Conservation (phyloP, 1,140 invertebrate species). For the Pentalonia nigronervosa region DNA sequence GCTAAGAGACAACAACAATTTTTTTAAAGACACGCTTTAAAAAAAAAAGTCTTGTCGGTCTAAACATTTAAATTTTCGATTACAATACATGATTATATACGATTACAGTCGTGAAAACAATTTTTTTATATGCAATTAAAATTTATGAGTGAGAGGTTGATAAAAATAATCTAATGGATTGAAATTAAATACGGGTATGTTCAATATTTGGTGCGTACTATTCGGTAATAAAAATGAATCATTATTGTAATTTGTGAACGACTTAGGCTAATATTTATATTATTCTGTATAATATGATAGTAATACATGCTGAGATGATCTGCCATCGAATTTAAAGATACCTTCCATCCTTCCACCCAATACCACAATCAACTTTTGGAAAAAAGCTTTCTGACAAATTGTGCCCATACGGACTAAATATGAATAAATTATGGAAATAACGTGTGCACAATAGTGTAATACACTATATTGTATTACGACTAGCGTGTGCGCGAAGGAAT, state of each 20-base stretch:
- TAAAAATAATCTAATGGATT: too few species aligned
- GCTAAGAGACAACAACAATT: not conserved
- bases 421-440: constrained; percentile 1
- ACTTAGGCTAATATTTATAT: not conserved
- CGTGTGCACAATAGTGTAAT: not conserved
- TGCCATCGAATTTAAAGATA: not conserved
- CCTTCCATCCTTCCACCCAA: not conserved
- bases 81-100: not conserved
- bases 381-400: not conserved
- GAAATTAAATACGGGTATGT: not conserved
- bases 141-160: too few species aligned
- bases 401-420: not conserved
- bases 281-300: not conserved
- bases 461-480: too few species aligned
- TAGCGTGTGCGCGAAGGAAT: not conserved
- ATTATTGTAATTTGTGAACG: not conserved
- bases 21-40: not conserved
- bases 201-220: not conserved
- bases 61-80: not conserved
- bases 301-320: not conserved
- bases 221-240: not conserved
- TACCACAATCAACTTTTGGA: not conserved
- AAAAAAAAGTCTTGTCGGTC: not conserved
- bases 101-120: not conserved
- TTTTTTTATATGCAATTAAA: not conserved